Conservation (phyloP, 2,113 vertebrate species). For the Festucalex cinctus region DNA sequence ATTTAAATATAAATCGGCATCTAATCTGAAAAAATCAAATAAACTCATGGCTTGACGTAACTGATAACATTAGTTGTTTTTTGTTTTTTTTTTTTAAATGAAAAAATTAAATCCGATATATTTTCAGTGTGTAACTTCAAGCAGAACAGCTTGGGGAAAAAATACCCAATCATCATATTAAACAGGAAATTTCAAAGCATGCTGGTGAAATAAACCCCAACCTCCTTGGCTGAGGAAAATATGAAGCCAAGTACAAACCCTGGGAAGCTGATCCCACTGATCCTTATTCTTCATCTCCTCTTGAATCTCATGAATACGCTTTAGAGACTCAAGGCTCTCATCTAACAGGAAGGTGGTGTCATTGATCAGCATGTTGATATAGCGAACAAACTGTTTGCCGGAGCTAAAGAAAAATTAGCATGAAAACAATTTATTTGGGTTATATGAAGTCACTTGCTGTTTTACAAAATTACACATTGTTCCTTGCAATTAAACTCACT, state of each 20-base stretch:
- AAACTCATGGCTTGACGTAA: too few species aligned
- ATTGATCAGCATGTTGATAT: slow-evolving; percentile 99
- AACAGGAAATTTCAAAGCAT: background rate
- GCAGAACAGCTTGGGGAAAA: background rate
- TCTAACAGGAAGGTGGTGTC: slow-evolving; percentile 98
- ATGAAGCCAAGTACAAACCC: slow-evolving; percentile 74
- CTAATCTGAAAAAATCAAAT: too few species aligned
- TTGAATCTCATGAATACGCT: slow-evolving; percentile 97
- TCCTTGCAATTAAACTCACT: slow-evolving; percentile 78
- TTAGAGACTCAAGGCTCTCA: slow-evolving; percentile 95
- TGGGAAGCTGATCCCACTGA: slow-evolving; percentile 92
- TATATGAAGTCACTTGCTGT: background rate
- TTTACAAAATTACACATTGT: background rate
- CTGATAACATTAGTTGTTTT: too few species aligned
- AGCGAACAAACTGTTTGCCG: slow-evolving; percentile 98
- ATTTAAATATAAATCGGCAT: too few species aligned
- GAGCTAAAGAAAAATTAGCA: slow-evolving; percentile 71
- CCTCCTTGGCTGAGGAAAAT: background rate
- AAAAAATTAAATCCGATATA: background rate
- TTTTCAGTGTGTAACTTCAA: background rate
- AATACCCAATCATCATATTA: background rate
- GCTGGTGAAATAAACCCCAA: background rate
- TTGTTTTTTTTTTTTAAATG: too few species aligned
- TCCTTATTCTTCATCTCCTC: slow-evolving; percentile 99
- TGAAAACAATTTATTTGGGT: background rate